These are phyloP conservation scores for Oryzias curvinotus DNA, from an alignment of 2,113 vertebrate genomes.

Conservation along the genomic window DNA sequence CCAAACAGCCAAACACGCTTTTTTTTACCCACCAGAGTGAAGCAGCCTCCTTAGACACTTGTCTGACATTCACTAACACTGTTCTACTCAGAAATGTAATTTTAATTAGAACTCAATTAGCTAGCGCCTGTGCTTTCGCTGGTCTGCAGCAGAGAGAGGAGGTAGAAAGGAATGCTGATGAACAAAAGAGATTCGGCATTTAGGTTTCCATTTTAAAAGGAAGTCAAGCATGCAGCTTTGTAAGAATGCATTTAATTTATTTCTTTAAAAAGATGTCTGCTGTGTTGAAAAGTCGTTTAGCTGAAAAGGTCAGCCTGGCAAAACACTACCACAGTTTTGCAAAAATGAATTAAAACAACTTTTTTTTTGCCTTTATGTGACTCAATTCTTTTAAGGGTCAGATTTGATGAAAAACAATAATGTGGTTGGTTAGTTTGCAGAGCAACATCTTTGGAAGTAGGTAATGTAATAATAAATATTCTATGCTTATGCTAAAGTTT, in stretches of 20 bases:
- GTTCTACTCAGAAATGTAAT: slow-evolving; percentile 68
- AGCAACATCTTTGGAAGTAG: too few species aligned
- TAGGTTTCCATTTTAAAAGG: slow-evolving; percentile 47
- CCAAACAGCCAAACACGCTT: slow-evolving; percentile 61
- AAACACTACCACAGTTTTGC: slow-evolving; percentile 1
- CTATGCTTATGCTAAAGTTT: too few species aligned
- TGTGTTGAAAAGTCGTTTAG: slow-evolving; percentile 41
- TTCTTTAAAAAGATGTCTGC: slow-evolving; percentile 35
- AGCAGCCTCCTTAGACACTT: slow-evolving; percentile 63
- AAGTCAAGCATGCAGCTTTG: slow-evolving; percentile 42
- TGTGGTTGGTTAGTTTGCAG: too few species aligned
- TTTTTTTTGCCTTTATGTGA: background rate
- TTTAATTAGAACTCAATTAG: slow-evolving; percentile 79
- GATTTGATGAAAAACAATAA: background rate
- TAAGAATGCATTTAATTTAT: slow-evolving; percentile 47
- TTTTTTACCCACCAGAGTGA: slow-evolving; percentile 47
- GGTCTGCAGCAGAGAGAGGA: slow-evolving; percentile 36
- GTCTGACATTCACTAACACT: slow-evolving; percentile 71
- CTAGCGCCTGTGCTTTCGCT: slow-evolving; percentile 22
- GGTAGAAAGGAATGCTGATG: slow-evolving; percentile 21
- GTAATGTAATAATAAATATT: too few species aligned
- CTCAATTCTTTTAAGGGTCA: slow-evolving; percentile 1
- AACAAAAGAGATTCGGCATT: slow-evolving; percentile 44
- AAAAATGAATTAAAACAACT: background rate
- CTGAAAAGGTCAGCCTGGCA: slow-evolving; percentile 32